Evolutionary conservation across 1,140 invertebrate genomes (phyloP).

Genomic region (Diachasmimorpha longicaudata): DNA sequence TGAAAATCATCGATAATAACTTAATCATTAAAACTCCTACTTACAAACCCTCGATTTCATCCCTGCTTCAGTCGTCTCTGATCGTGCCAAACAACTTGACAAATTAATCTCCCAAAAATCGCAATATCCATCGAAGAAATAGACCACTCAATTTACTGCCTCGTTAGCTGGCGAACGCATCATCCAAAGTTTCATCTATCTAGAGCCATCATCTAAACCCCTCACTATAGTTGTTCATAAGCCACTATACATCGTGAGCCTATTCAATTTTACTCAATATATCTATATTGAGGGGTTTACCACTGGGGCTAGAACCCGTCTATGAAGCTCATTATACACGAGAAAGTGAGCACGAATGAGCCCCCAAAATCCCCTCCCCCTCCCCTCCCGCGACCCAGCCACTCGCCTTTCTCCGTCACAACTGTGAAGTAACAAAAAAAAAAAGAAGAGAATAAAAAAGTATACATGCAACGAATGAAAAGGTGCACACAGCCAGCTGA

Average conservation of each 20-base stretch:
- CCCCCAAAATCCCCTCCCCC: not conserved
- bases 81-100: too few species aligned
- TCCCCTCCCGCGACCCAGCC: too few species aligned
- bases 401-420: not conserved
- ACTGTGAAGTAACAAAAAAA: not conserved
- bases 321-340: constrained; percentile 27
- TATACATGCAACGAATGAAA: not conserved
- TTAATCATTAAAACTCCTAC: too few species aligned
- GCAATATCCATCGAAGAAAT: not conserved
- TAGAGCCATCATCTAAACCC: not conserved
- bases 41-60: too few species aligned
- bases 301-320: constrained; percentile 8
- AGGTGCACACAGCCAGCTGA: not conserved
- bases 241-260: constrained; percentile 3
- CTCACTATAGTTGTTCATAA: constrained; percentile 9
- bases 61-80: too few species aligned
- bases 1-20: too few species aligned
- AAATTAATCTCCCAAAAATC: not conserved
- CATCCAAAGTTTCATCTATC: not conserved
- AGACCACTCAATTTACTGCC: constrained; percentile 10
- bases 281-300: constrained; percentile 24
- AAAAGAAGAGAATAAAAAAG: not conserved
- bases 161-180: constrained; percentile 7
- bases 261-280: constrained; percentile 18
- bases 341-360: constrained; percentile 14